Evolutionary conservation across 2,797 vertebrate species (phyloP).

Genomic region (Cirrhinus mrigala): DNA sequence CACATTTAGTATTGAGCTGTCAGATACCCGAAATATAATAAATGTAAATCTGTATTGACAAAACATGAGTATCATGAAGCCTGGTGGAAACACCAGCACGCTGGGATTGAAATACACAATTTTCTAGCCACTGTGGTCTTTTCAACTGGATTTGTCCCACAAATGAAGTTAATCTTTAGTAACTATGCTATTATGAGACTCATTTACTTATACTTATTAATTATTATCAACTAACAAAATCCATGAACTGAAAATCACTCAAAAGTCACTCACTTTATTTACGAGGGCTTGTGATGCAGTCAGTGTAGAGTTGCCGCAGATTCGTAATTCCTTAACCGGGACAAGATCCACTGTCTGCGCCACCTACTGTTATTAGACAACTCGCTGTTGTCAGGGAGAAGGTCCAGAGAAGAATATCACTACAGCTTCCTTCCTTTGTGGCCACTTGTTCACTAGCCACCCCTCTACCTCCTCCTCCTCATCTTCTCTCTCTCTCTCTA

Average conservation of each 20-base stretch:
- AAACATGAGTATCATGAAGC: no score
- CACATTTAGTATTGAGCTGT: neutral
- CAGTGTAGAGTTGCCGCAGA: conserved; percentile 62
- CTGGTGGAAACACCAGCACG: neutral
- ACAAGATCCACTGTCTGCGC: conserved; percentile 70
- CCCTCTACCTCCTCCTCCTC: conserved; percentile 13
- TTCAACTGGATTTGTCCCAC: neutral
- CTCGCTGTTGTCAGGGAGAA: conserved; percentile 44
- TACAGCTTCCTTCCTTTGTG: conserved; percentile 51
- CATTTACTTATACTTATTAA: neutral
- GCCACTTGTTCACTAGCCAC: conserved; percentile 52
- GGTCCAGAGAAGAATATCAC: conserved; percentile 52
- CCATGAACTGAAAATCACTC: neutral
- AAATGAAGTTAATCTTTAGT: neutral
- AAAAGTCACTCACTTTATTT: conserved; percentile 71
- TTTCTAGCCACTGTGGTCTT: neutral
- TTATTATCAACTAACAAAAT: neutral
- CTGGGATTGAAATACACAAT: neutral
- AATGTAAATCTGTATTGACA: neutral
- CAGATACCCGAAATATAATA: neutral
- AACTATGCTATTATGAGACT: neutral
- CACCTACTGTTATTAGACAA: conserved; percentile 80
- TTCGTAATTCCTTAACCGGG: conserved; percentile 72
- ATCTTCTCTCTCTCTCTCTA: conserved; percentile 39
- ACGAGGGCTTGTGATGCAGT: conserved; percentile 58